Evolutionary conservation across 1,140 invertebrate species (phyloP).

Genomic region (Trichogramma pretiosum): DNA sequence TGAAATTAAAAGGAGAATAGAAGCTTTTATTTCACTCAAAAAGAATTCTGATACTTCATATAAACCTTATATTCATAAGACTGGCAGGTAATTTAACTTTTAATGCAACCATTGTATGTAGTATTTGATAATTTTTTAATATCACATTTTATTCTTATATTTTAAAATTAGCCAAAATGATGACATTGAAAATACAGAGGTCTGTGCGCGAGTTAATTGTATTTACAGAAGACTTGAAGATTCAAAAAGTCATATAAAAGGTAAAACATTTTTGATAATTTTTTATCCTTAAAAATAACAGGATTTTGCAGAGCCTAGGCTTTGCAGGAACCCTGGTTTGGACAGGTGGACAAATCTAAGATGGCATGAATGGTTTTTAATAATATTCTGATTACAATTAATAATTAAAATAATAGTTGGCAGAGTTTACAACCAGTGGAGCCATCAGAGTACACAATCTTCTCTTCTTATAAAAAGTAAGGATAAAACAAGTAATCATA

Average conservation of each 20-base stretch:
- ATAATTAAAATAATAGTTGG: conserved; percentile 43
- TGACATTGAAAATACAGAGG: conserved; percentile 48
- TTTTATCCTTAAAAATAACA: no score
- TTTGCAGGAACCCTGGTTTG: no score
- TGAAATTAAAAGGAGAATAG: conserved; percentile 52
- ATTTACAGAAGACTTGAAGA: conserved; percentile 53
- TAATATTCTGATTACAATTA: conserved; percentile 8
- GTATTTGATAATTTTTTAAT: no score
- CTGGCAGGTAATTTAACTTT: no score
- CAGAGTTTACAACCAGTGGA: conserved; percentile 51
- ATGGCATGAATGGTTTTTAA: not conserved
- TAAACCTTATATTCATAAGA: no score
- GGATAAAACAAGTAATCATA: conserved; percentile 23
- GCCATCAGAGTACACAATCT: conserved; percentile 49
- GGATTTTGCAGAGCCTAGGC: no score
- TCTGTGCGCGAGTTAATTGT: conserved; percentile 60
- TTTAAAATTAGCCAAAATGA: conserved; percentile 26
- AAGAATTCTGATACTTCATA: no score
- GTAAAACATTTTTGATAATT: conserved; percentile 36
- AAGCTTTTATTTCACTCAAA: conserved; percentile 52
- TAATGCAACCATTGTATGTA: no score
- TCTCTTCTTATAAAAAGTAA: conserved; percentile 23
- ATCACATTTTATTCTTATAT: no score
- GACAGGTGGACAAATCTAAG: no score
- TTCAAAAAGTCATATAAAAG: conserved; percentile 62